phyloP scores from a whole-genome alignment of 2,888 invertebrate species.

The Drosophila sordidula region DNA sequence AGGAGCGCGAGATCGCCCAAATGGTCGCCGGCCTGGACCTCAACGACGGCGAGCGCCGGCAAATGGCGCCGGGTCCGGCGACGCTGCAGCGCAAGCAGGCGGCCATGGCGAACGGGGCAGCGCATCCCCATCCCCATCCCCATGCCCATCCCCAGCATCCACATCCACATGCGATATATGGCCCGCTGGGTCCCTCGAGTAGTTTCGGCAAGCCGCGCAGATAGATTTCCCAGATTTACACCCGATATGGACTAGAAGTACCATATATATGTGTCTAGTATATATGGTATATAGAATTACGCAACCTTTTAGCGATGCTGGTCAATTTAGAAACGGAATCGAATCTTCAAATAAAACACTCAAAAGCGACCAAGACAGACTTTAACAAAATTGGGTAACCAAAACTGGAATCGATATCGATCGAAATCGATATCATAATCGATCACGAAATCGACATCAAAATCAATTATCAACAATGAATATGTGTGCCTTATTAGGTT shows the following conservation, averaged over 20 bases:
- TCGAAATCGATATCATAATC: slow-evolving; percentile 7
- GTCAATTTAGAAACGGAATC: slow-evolving; percentile 63
- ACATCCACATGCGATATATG: slow-evolving; percentile 80
- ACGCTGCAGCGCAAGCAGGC: slow-evolving; percentile 82
- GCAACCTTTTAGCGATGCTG: slow-evolving; percentile 74
- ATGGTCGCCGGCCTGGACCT: slow-evolving; percentile 95
- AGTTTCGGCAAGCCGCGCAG: slow-evolving; percentile 85
- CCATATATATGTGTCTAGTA: slow-evolving; percentile 2
- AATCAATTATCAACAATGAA: slow-evolving; percentile 71
- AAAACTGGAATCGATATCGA: slow-evolving; percentile 20
- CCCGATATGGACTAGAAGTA: slow-evolving; percentile 15
- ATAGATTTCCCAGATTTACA: slow-evolving; percentile 66
- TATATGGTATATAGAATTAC: slow-evolving; percentile 29
- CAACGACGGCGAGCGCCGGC: slow-evolving; percentile 88
- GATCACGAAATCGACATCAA: slow-evolving; percentile 11
- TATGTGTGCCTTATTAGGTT: slow-evolving; percentile 85
- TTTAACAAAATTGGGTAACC: slow-evolving; percentile 17
- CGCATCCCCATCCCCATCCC: slow-evolving; percentile 37
- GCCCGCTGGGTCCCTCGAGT: slow-evolving; percentile 76
- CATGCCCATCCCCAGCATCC: slow-evolving; percentile 45
- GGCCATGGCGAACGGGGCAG: slow-evolving; percentile 73
- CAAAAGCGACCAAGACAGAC: slow-evolving; percentile 30
- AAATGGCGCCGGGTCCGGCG: slow-evolving; percentile 85
- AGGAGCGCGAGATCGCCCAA: slow-evolving; percentile 96
- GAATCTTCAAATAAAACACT: slow-evolving; percentile 21